Base-by-base conservation (phyloP, 2,797 vertebrate species). In the Artibeus jamaicensis region DNA sequence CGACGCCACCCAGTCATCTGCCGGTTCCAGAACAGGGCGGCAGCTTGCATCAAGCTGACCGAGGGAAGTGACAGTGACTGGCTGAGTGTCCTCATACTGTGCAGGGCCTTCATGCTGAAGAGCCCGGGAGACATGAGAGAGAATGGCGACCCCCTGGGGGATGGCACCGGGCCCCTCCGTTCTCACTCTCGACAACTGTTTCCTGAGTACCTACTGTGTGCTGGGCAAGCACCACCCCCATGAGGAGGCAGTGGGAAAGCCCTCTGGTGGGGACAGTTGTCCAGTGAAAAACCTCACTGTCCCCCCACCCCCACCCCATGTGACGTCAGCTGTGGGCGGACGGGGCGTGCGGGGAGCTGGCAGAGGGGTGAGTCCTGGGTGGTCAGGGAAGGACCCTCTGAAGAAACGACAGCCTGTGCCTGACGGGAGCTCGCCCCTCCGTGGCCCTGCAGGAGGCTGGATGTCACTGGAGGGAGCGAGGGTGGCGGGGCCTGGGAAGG, bases 81-180 rank as follows among this genome's bases (percentile, higher is more conserved):
- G 14, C 24, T 3, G 50, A 19, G 50, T 21, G 46, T 22, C 37
- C 37, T 37, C 14, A 1, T 5, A 22, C 22, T 14, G 10, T 2
- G 16, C 15, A 1, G 5, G 8, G 16, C 11, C 83, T 46, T 48
- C 15, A 42, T 10, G 39, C 62, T 6, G 39, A 37, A 37, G 70
- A 22, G 8, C 37, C 29, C 18, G n/a, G 39, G 8, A 26, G 9
- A 18, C 68, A 55, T 10, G 5, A 26, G 12, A 11, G 68, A 44
- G 29, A 16, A n/a, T 37, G 44, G 34, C n/a, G 34, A 1, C 8
- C 68, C 46, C 4, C 0, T 1, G 0, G 24, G 8, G 2, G 6
- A 21, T 1, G 3, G 7, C 7, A 26, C 11, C 2, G 9, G 55
- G 50, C 2, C 1, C 21, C 32, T 42, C 50, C 12, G 16, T 57